Conservation (phyloP, 2,888 invertebrate genomes). For the Amorpha juglandis region DNA sequence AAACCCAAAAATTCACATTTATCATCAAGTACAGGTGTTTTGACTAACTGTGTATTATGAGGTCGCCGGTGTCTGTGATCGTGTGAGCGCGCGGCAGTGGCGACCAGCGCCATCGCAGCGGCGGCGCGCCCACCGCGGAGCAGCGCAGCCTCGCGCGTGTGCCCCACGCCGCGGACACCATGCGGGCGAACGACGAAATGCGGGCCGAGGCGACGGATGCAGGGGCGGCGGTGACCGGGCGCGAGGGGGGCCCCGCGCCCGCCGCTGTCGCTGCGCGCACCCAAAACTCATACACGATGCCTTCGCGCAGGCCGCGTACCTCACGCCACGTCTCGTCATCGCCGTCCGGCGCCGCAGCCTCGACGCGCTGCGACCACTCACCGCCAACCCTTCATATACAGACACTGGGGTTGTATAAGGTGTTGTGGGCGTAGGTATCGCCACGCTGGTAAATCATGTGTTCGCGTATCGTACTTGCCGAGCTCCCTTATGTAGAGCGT, state of each 20-base stretch:
- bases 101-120: slow-evolving; percentile 86
- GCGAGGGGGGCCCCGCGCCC: slow-evolving; percentile 86
- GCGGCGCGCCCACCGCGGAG: slow-evolving; percentile 86
- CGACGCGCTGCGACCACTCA: slow-evolving; percentile 70
- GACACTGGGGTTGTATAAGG: slow-evolving; percentile 52
- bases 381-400: slow-evolving; percentile 56
- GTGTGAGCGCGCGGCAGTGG: slow-evolving; percentile 80
- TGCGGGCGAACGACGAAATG: slow-evolving; percentile 90
- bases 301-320: slow-evolving; percentile 87
- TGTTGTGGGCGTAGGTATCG: background rate
- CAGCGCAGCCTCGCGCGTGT: slow-evolving; percentile 87
- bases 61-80: slow-evolving; percentile 84
- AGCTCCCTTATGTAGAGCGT: slow-evolving; percentile 89
- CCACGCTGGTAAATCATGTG: background rate
- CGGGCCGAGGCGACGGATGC: slow-evolving; percentile 82
- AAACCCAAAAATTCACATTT: no score
- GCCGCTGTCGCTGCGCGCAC: slow-evolving; percentile 87
- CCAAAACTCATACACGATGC: slow-evolving; percentile 92
- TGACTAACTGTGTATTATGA: slow-evolving; percentile 85
- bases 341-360: slow-evolving; percentile 36
- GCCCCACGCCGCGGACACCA: slow-evolving; percentile 85
- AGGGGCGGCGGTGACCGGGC: slow-evolving; percentile 83
- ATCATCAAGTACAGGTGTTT: no score
- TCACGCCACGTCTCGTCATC: slow-evolving; percentile 82
- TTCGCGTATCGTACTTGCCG: slow-evolving; percentile 75